Evolutionary conservation across 2,888 invertebrate genomes (phyloP), one percentile per base, ranked within the genome.

Genomic region (Coelogynopora nodosa): DNA sequence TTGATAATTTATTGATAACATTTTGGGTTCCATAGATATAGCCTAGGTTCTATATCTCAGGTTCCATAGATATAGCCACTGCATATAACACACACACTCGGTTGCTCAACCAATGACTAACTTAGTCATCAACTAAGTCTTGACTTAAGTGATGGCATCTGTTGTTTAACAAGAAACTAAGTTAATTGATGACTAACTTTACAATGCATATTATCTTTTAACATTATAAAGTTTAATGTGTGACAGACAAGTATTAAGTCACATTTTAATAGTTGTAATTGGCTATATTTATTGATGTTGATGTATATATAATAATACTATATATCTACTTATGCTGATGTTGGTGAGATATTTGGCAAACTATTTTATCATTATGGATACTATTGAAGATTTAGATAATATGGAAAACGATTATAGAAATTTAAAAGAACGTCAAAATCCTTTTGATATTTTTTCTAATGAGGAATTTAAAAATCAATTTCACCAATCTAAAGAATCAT

Each of bases 331-430:
- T 10, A 18, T n/a, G n/a, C n/a, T n/a, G n/a, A n/a, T n/a, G n/a
- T n/a, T n/a, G 49, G 5, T 10, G 49, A 10, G 5, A 49, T 49
- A 18, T 49, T 49, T 49, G 49, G 49, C 49, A 49, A 49, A 10
- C 49, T 49, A 49, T 49, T 10, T 49, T 18, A 49, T 49, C 49
- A 49, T 18, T 49, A 49, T 49, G n/a, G 80, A 26, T n/a, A n/a
- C 23, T 80, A 80, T 80, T 80, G 80, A 80, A 80, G 26, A 80
- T 80, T 80, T 80, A n/a, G 80, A 80, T 10, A 49, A 49, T 49
- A 49, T 49, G 18, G 49, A 49, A 49, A 49, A 49, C 49, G 80
- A 26, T 2, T 27, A 23, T 80, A 23, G 80, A 26, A 26, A 27
- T 27, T 27, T 80, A 27, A 80, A 80, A 80, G 23, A 23, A 80